phyloP scores from a whole-genome alignment of 2,113 vertebrate genomes.

The Girardinichthys multiradiatus region DNA sequence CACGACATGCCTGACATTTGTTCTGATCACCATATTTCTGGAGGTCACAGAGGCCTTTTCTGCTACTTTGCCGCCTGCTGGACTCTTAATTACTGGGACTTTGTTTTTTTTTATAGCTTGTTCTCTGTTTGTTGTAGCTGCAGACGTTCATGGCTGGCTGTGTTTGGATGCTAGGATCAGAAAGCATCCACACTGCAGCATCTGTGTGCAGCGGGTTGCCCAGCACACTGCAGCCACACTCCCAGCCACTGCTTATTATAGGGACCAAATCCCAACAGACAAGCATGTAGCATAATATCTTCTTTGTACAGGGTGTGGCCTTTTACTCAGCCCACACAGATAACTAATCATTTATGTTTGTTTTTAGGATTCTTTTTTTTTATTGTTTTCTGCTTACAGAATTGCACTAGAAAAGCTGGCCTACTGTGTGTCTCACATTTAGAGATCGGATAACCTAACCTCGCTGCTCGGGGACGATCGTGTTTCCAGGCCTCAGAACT shows the following conservation, averaged over 20 bases:
- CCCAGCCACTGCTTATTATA: constrained; percentile 39
- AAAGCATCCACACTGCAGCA: constrained; percentile 41
- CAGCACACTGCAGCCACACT: constrained; percentile 24
- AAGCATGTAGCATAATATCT: constrained; percentile 4
- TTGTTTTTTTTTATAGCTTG: constrained; percentile 25
- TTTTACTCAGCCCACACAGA: neutral
- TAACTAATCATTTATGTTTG: neutral
- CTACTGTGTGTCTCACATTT: neutral
- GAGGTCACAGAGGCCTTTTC: neutral
- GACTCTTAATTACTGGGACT: neutral
- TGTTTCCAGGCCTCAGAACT: neutral
- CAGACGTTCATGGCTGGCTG: neutral
- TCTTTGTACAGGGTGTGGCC: neutral
- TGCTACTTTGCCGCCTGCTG: neutral
- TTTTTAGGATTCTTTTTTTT: too few species aligned
- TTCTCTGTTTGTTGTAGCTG: constrained; percentile 11
- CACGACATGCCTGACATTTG: constrained; percentile 20
- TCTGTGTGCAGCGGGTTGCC: constrained; percentile 36
- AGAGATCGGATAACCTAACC: neutral
- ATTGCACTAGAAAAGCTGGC: neutral
- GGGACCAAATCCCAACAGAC: constrained; percentile 18
- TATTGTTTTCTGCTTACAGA: too few species aligned
- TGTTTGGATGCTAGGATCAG: constrained; percentile 47
- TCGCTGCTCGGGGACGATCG: neutral
- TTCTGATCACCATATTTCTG: neutral